phyloP scores from a whole-genome alignment of 2,797 vertebrate species.

The Iguana delicatissima region DNA sequence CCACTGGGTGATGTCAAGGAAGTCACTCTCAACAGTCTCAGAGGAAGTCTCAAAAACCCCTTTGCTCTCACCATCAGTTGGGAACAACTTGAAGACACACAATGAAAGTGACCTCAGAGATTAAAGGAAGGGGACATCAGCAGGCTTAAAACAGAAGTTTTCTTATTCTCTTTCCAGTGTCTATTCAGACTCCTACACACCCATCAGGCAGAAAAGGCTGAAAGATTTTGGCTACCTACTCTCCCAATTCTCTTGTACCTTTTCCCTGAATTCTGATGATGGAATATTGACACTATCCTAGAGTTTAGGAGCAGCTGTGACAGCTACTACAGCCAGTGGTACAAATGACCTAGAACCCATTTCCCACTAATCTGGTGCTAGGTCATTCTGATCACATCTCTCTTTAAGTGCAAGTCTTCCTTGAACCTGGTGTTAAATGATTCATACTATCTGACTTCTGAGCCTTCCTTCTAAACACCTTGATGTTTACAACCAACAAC shows the following conservation, averaged over 20 bases:
- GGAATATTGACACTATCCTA: background rate
- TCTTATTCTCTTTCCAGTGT: background rate
- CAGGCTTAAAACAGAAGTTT: background rate
- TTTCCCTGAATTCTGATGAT: background rate
- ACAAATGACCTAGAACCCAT: too few relatives aligned
- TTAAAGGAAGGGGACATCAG: too few relatives aligned
- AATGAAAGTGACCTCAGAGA: too few relatives aligned
- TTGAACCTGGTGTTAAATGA: background rate
- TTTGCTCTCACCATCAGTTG: too few relatives aligned
- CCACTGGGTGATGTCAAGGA: too few relatives aligned
- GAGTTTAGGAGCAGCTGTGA: background rate
- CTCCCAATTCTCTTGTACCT: background rate
- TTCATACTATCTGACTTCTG: background rate
- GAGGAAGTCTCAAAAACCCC: too few relatives aligned
- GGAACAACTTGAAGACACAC: too few relatives aligned
- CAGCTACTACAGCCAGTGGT: background rate
- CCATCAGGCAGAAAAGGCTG: background rate
- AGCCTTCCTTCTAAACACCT: conserved; percentile 6
- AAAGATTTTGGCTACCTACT: background rate
- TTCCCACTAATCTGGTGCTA: background rate
- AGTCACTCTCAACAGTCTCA: background rate
- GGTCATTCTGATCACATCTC: background rate
- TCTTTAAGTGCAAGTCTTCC: background rate
- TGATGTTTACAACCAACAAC: background rate
- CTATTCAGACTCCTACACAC: background rate